phyloP scores from a whole-genome alignment of 2,113 vertebrate species.

The Macroglossus sobrinus region DNA sequence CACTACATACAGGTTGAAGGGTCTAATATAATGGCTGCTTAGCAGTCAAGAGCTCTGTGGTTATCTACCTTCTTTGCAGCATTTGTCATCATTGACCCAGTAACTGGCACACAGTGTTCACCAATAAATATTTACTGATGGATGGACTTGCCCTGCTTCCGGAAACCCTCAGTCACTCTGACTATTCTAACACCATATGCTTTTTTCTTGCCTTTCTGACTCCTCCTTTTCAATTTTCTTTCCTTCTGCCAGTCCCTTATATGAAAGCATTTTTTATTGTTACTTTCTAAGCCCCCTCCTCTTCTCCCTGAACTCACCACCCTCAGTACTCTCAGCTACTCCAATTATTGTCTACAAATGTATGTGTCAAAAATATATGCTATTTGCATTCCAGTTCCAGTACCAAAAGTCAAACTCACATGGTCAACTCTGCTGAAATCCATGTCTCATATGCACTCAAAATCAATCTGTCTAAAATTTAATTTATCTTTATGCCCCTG shows the following conservation, averaged over 20 bases:
- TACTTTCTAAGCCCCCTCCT: not conserved
- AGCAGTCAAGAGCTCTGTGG: not conserved
- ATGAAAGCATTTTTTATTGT: not conserved
- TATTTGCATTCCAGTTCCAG: not conserved
- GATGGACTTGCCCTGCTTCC: not conserved
- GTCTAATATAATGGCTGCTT: not conserved
- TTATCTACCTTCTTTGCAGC: not conserved
- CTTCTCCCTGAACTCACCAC: not conserved
- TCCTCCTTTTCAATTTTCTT: not conserved
- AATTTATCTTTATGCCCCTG: not conserved
- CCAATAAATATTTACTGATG: not conserved
- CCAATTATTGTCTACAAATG: not conserved
- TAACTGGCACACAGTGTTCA: not conserved
- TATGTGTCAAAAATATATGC: not conserved
- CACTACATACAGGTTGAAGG: not conserved
- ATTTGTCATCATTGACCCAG: not conserved
- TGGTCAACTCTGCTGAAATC: not conserved
- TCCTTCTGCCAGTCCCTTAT: not conserved
- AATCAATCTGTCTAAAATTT: not conserved
- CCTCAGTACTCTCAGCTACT: not conserved
- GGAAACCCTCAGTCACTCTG: not conserved
- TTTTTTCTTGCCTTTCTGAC: not conserved
- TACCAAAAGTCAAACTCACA: not conserved
- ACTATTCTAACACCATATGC: not conserved
- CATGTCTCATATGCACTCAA: not conserved